These are phyloP conservation scores for Acanthochromis polyacanthus DNA, from an alignment of 2,113 vertebrate species.

Conservation along the genomic window DNA sequence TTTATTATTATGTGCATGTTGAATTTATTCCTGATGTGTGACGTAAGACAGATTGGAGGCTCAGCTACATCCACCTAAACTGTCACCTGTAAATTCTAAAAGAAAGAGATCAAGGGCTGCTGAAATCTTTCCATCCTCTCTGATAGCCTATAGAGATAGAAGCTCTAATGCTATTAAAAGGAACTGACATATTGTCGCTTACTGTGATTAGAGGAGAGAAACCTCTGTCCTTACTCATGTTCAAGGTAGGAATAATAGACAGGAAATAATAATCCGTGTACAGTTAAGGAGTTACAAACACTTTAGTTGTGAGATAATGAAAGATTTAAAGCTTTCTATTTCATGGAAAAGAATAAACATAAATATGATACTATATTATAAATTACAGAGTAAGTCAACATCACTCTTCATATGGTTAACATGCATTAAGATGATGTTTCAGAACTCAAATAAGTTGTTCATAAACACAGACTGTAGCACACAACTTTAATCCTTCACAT, in stretches of 20 bases:
- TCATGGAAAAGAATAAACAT: not conserved
- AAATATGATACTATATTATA: not conserved
- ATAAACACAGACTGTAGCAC: not conserved
- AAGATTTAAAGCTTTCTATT: not conserved
- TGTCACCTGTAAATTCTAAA: slow-evolving; percentile 82
- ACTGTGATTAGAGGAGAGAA: slow-evolving; percentile 8
- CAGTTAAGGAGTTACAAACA: not conserved
- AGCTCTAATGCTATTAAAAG: slow-evolving; percentile 80
- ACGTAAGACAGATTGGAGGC: not conserved
- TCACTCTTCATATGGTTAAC: not conserved
- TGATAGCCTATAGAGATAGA: too few relatives aligned
- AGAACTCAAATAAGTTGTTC: not conserved
- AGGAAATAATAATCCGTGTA: not conserved
- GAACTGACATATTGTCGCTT: slow-evolving; percentile 67
- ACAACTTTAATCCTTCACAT: too few relatives aligned
- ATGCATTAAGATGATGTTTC: not conserved
- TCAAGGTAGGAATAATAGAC: not conserved
- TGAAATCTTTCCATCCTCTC: slow-evolving; percentile 21
- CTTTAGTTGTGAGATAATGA: slow-evolving; percentile 3
- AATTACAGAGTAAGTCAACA: too few relatives aligned
- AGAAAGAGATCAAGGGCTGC: slow-evolving; percentile 86
- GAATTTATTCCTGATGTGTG: not conserved
- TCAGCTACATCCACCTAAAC: slow-evolving; percentile 59
- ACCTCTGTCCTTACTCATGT: slow-evolving; percentile 1
- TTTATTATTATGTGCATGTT: too few relatives aligned